Base-by-base conservation (phyloP, 2,888 invertebrate species). In the Hydrotaea cyrtoneurina region DNA sequence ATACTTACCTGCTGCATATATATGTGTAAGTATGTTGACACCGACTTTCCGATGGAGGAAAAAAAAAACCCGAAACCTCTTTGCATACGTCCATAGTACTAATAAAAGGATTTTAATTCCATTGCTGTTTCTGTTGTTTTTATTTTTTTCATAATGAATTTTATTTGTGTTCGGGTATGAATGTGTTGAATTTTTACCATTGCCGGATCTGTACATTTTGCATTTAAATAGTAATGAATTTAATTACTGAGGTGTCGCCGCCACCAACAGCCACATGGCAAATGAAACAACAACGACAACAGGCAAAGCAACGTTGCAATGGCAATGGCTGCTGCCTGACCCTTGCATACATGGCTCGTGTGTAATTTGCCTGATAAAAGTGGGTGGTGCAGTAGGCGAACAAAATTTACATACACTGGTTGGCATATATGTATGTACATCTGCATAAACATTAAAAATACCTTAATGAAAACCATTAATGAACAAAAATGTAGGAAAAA, bases 181-280 rank as follows among this genome's bases (percentile, higher is more conserved):
- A 36, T 31, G 62, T 31, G 43, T 43, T 66, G 19, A 64, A 66
- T 39, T 55, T 62, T 17, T 43, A 19, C 19, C 66, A 66, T 66
- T 43, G 7, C 39, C 19, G 66, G 39, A 66, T 66, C 66, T 66
- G 66, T 19, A 66, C 39, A 43, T 66, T 66, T 66, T 43, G 66
- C 66, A 66, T 43, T 66, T 66, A 43, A 66, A 66, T 66, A 66
- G 39, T 66, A 66, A 66, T 66, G 66, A 66, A 66, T 66, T 66
- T 66, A 66, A 66, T 66, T 66, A 66, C 43, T 66, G 43, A 66
- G 66, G 66, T 66, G 66, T 66, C 43, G 66, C 66, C 66, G 21
- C 66, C 66, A 66, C 31, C 66, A 66, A 31, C 66, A 39, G 31
- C 66, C 66, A 43, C 66, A 66, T 66, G 66, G 39, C 43, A 17